Percentiles rank a stretch among this genome's conserved stretches.
Evolutionary conservation across 2,113 vertebrate species (phyloP).

Genomic region (Aythya baeri): DNA sequence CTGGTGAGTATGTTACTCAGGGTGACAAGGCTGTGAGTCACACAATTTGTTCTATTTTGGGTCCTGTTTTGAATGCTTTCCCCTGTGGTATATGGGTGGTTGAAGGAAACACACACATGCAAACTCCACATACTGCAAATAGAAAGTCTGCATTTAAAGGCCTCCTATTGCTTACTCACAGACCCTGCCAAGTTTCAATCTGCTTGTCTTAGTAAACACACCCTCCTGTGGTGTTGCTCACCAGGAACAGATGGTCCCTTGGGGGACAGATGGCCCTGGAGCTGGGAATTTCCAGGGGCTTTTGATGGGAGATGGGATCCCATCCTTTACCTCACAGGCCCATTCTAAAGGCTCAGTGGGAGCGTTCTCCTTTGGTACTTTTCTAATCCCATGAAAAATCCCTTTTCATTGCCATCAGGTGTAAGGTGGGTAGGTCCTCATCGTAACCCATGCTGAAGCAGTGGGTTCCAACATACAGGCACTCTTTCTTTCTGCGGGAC

Average conservation of each 20-base stretch:
- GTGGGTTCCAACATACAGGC: background rate
- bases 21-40: slow-evolving; percentile 23
- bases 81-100: slow-evolving; percentile 6
- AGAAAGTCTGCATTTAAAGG: slow-evolving; percentile 54
- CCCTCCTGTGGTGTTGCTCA: slow-evolving; percentile 18
- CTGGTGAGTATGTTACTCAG: slow-evolving; percentile 3
- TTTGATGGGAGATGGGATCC: slow-evolving; percentile 5
- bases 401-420: background rate
- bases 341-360: background rate
- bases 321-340: slow-evolving; percentile 13
- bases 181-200: slow-evolving; percentile 47
- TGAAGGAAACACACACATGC: slow-evolving; percentile 37
- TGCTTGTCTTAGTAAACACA: slow-evolving; percentile 50
- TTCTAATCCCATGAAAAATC: background rate
- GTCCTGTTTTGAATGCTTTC: slow-evolving; percentile 40
- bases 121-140: slow-evolving; percentile 40
- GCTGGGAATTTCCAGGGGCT: slow-evolving; percentile 34
- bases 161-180: slow-evolving; percentile 50
- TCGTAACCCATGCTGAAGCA: background rate
- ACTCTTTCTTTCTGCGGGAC: background rate
- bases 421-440: background rate
- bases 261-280: slow-evolving; percentile 22
- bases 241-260: slow-evolving; percentile 47
- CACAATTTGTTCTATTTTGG: slow-evolving; percentile 28
- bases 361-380: background rate